Evolutionary conservation across 2,888 invertebrate species (phyloP), one percentile per base, ranked within the genome.

Genomic region (Campoletis raptor): DNA sequence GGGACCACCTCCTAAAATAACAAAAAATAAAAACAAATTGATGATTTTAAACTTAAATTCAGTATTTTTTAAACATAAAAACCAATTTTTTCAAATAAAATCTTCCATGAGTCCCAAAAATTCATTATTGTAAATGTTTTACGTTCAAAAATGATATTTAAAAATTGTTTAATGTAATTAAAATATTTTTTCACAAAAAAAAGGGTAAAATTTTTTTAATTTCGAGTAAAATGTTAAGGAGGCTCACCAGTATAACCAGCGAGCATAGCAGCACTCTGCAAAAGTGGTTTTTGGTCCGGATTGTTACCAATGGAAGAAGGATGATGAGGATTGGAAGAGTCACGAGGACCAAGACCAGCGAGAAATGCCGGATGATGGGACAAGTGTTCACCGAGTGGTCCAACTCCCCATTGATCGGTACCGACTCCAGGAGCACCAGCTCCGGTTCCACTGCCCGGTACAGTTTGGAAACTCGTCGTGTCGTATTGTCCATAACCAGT

Each of bases 381-480:
- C 90, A 96, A 95, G 73, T 95, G 94, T 84, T 95, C 95, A 45
- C 94, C 93, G 90, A 90, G 93, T 85, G 85, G 93, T 57, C 91
- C 94, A 84, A 93, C 91, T 92, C 92, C 95, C 96, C 95, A 96
- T 89, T 95, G 95, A 70, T 95, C 96, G 74, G 94, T 94, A 21
- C 91, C 93, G 86, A 94, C 94, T 40, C 92, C 92, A 12, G 87
- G 54, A 54, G 90, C 90, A 78, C 89, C 91, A 70, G 89, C 94
- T 87, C 94, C 94, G 81, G 94, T 95, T 87, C 96, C 94, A 91
- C 96, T 96, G 90, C 95, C 96, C 69, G 97, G 96, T 90, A 97
- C 97, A 83, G 97, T 96, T 93, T 97, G 97, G 94, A 97, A 97
- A 87, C 97, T 96, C 86, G 96, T 95, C 77, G 96, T 95, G 91